phyloP scores from a whole-genome alignment of 1,140 invertebrate genomes.

The Zaprionus ornatus region DNA sequence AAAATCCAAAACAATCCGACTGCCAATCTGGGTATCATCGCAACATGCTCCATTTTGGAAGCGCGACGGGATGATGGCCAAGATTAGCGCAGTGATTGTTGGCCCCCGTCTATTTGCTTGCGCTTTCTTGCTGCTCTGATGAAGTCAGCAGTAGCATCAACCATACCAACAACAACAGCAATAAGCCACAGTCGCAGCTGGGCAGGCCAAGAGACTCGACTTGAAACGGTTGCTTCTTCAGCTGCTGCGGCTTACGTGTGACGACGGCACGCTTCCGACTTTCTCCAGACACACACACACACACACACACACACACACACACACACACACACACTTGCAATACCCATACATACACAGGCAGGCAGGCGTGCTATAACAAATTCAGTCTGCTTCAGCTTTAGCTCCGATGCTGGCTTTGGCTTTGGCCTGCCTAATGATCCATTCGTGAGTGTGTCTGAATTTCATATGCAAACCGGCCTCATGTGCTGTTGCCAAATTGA shows the following conservation, averaged over 20 bases:
- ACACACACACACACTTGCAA: neutral
- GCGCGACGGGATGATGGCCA: conserved; percentile 36
- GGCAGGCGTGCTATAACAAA: conserved; percentile 69
- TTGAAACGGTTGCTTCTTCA: conserved; percentile 62
- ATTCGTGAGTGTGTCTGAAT: conserved; percentile 55
- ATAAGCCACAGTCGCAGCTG: conserved; percentile 20
- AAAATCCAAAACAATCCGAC: neutral
- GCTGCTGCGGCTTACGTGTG: conserved; percentile 63
- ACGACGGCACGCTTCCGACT: conserved; percentile 72
- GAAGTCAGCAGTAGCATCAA: conserved; percentile 33
- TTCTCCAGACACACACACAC: conserved; percentile 63
- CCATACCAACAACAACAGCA: conserved; percentile 28
- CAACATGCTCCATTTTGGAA: conserved; percentile 53
- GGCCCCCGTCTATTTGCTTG: conserved; percentile 22
- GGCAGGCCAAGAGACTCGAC: conserved; percentile 21
- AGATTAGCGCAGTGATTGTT: conserved; percentile 22
- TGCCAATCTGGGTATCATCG: conserved; percentile 19
- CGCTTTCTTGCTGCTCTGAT: conserved; percentile 44
- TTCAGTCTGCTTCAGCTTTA: conserved; percentile 56
- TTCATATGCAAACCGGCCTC: conserved; percentile 64
- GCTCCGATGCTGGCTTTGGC: conserved; percentile 28
- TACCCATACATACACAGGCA: conserved; percentile 13
- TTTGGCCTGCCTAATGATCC: conserved; percentile 76
- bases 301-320: neutral
- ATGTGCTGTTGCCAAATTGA: conserved; percentile 63